Evolutionary conservation across 2,888 invertebrate genomes (phyloP).

Genomic region (Beris chalybata): DNA sequence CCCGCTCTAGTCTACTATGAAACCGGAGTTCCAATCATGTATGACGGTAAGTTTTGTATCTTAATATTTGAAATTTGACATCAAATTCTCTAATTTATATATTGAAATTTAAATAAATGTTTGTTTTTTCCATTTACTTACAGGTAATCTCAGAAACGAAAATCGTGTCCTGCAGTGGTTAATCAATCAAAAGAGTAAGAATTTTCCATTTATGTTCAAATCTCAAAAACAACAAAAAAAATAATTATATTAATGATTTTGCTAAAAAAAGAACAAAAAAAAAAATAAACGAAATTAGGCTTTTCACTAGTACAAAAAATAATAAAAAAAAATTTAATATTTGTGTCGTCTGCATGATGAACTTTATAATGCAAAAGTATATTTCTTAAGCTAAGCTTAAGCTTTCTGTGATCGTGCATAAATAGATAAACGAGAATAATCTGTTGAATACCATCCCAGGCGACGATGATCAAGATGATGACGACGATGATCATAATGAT

Average conservation of each 20-base stretch:
- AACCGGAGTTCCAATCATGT: constrained; percentile 92
- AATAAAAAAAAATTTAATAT: constrained; percentile 6
- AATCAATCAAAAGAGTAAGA: constrained; percentile 95
- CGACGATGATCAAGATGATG: constrained; percentile 59
- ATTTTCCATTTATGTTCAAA: constrained; percentile 57
- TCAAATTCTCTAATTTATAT: background rate
- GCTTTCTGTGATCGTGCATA: constrained; percentile 42
- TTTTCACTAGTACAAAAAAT: constrained; percentile 7
- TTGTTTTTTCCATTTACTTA: constrained; percentile 47
- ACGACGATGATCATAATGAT: constrained; percentile 54
- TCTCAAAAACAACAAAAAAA: constrained; percentile 21
- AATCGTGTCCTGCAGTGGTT: constrained; percentile 95
- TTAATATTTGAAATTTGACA: background rate
- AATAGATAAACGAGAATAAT: constrained; percentile 41
- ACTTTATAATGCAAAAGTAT: constrained; percentile 14
- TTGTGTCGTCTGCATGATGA: constrained; percentile 38
- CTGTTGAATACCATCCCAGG: constrained; percentile 51
- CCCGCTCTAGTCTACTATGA: constrained; percentile 92
- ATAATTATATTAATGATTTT: constrained; percentile 11
- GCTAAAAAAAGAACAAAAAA: constrained; percentile 1
- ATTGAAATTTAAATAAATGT: background rate
- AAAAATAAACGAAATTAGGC: background rate
- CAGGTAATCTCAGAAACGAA: constrained; percentile 93
- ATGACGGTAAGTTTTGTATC: constrained; percentile 77
- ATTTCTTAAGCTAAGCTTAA: constrained; percentile 40